Percentiles rank a stretch among this genome's conserved stretches.
phyloP scores from a whole-genome alignment of 2,113 vertebrate genomes.

The Hypomesus transpacificus region DNA sequence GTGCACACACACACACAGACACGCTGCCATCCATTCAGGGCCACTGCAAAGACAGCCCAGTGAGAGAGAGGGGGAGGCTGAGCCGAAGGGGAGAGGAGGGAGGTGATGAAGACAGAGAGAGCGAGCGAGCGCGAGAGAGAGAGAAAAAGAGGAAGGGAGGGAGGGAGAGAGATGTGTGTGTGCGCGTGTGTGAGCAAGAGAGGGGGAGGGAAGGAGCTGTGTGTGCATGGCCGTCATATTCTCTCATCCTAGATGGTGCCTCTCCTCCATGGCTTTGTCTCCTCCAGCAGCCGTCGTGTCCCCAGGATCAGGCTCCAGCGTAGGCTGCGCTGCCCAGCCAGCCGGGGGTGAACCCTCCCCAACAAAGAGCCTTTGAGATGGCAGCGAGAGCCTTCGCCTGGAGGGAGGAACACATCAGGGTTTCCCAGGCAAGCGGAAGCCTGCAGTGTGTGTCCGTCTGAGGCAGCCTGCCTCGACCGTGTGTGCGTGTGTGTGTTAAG shows the following conservation, averaged over 20 bases:
- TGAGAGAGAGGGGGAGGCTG: conserved; percentile 59
- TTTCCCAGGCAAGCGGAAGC: conserved; percentile 75
- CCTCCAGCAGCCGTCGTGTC: conserved; percentile 39
- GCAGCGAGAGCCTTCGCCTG: conserved; percentile 66
- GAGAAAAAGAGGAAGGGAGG: conserved; percentile 22
- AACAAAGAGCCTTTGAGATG: conserved; percentile 75
- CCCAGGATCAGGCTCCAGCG: conserved; percentile 49
- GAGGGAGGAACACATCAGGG: conserved; percentile 74
- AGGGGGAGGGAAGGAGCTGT: conserved; percentile 51
- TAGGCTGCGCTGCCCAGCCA: conserved; percentile 44
- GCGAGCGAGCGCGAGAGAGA: conserved; percentile 32
- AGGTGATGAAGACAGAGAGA: conserved; percentile 54
- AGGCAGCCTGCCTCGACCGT: conserved; percentile 56
- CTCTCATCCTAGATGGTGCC: conserved; percentile 62
- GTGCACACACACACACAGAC: conserved; percentile 25
- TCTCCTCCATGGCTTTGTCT: conserved; percentile 59
- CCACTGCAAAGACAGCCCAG: conserved; percentile 62
- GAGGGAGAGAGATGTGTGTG: conserved; percentile 12
- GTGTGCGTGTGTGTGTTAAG: conserved; percentile 32
- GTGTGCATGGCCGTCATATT: conserved; percentile 52
- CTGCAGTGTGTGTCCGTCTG: conserved; percentile 70
- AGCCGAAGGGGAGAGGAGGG: conserved; percentile 37
- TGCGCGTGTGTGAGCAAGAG: background rate
- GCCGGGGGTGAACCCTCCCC: conserved; percentile 63
- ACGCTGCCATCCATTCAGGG: conserved; percentile 51